Percentiles rank a stretch among this genome's conserved stretches.
Conservation (phyloP, 1,140 invertebrate genomes). For the Pogonomyrmex barbatus region DNA sequence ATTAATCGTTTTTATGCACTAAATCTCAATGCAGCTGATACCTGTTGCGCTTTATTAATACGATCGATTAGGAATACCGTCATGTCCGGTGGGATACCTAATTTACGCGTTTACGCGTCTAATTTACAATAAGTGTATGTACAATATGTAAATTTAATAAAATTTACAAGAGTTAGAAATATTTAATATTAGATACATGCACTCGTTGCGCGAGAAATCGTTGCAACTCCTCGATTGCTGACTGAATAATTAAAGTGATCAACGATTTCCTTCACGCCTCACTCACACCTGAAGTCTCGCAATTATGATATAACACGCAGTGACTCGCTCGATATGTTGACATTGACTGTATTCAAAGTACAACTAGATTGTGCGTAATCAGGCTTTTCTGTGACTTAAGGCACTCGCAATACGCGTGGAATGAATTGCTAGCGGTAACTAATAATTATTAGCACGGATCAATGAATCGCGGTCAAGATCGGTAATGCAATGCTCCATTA, state of each 20-base stretch:
- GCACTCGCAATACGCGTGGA: constrained; percentile 40
- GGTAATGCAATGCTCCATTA: not conserved
- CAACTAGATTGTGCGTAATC: constrained; percentile 38
- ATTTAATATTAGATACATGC: constrained; percentile 19
- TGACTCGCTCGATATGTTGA: constrained; percentile 31
- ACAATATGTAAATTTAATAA: not conserved
- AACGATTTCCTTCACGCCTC: not conserved
- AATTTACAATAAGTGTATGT: constrained; percentile 32
- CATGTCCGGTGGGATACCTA: not conserved
- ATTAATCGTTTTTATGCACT: constrained; percentile 12
- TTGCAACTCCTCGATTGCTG: not conserved
- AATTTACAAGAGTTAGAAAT: constrained; percentile 30
- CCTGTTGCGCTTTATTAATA: not conserved
- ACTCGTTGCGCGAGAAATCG: constrained; percentile 16
- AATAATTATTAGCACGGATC: constrained; percentile 40
- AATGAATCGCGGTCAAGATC: constrained; percentile 50
- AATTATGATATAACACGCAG: constrained; percentile 14
- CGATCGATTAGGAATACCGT: not conserved
- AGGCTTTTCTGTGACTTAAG: constrained; percentile 34
- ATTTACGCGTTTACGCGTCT: not conserved
- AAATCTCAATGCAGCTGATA: constrained; percentile 7
- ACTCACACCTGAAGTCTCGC: not conserved
- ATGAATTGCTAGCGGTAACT: constrained; percentile 40
- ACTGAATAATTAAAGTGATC: not conserved
- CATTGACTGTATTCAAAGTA: constrained; percentile 27